Conservation (phyloP, 2,113 vertebrate species). For the Andinoacara biseriatus region DNA sequence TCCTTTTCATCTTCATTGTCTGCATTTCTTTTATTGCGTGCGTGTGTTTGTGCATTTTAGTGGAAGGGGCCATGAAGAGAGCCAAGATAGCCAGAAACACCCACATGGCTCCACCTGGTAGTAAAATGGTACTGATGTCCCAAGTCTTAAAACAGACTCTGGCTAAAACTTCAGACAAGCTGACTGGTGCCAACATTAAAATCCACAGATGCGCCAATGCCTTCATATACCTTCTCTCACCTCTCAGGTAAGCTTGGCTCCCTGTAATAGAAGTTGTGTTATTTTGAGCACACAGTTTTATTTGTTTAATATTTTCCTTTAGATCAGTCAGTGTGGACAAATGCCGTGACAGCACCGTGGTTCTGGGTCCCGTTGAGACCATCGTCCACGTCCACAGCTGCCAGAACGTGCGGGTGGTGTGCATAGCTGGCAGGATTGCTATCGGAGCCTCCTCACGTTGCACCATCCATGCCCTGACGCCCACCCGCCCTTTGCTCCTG, state of each 20-base stretch:
- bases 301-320: neutral
- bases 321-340: slow-evolving; percentile 95
- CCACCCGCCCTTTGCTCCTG: slow-evolving; percentile 89
- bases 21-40: neutral
- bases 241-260: slow-evolving; percentile 85
- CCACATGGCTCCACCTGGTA: slow-evolving; percentile 82
- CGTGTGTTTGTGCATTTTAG: slow-evolving; percentile 74
- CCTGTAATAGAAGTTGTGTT: neutral
- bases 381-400: slow-evolving; percentile 90
- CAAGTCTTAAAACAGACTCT: slow-evolving; percentile 93
- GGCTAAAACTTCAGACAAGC: slow-evolving; percentile 92
- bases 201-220: slow-evolving; percentile 91
- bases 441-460: slow-evolving; percentile 84
- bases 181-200: slow-evolving; percentile 88
- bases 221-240: slow-evolving; percentile 95
- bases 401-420: slow-evolving; percentile 86
- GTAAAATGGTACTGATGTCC: slow-evolving; percentile 91
- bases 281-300: neutral
- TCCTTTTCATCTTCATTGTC: neutral
- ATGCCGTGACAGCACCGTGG: slow-evolving; percentile 88
- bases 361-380: slow-evolving; percentile 90
- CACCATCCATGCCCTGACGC: slow-evolving; percentile 85
- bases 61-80: slow-evolving; percentile 89
- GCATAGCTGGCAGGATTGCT: slow-evolving; percentile 84
- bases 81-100: slow-evolving; percentile 89